phyloP scores from a whole-genome alignment of 2,888 invertebrate species.

The Scrobipalpa atriplicella region DNA sequence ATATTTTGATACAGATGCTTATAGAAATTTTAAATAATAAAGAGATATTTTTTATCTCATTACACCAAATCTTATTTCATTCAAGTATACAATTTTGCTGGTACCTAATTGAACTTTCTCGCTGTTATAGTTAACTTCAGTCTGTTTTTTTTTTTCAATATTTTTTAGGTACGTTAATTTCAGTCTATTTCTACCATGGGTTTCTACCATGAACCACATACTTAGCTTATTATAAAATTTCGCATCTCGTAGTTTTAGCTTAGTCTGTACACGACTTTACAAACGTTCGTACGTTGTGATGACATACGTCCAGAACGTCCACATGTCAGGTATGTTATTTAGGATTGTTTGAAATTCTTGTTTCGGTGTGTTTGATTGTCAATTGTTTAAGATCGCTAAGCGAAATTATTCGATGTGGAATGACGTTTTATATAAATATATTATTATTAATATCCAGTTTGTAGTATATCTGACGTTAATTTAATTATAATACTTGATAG shows the following conservation, averaged over 20 bases:
- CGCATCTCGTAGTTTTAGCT: background rate
- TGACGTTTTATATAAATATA: background rate
- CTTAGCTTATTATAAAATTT: too few species aligned
- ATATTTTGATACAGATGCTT: too few species aligned
- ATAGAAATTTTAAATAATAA: too few species aligned
- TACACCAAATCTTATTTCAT: too few species aligned
- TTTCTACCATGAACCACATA: too few species aligned
- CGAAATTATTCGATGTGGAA: constrained; percentile 3
- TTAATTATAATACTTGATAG: background rate
- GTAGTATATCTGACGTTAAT: background rate
- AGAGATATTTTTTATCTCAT: too few species aligned
- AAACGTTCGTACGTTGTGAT: constrained; percentile 35
- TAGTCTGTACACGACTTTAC: background rate
- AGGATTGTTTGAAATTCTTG: constrained; percentile 23
- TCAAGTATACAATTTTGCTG: too few species aligned
- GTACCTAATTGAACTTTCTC: too few species aligned
- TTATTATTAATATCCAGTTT: background rate
- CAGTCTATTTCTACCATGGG: too few species aligned
- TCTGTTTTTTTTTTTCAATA: too few species aligned
- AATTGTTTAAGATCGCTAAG: constrained; percentile 17
- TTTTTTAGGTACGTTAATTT: too few species aligned
- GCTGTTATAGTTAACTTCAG: too few species aligned
- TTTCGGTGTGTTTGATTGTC: constrained; percentile 18
- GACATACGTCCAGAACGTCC: constrained; percentile 38
- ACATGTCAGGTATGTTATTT: constrained; percentile 27